Percentiles rank a stretch among this genome's conserved stretches.
These are phyloP conservation scores for Myripristis jacobus DNA, from an alignment of 2,797 vertebrate genomes.

Conservation along the genomic window DNA sequence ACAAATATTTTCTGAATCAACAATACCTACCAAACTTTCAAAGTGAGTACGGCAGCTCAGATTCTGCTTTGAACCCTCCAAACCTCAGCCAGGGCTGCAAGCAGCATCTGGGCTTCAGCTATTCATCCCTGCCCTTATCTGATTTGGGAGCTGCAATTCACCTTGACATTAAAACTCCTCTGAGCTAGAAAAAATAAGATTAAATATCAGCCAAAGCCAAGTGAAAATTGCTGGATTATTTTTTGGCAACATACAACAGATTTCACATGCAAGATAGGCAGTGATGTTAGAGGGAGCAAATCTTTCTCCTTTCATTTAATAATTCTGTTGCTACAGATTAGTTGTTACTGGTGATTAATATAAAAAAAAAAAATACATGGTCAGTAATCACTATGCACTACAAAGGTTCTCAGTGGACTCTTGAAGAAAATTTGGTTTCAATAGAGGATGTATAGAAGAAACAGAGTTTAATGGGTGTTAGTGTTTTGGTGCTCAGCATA, in stretches of 20 bases:
- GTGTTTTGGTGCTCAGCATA: conserved; percentile 4
- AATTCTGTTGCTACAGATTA: background rate
- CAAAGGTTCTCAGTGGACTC: background rate
- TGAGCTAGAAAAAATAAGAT: conserved; percentile 40
- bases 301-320: conserved; percentile 13
- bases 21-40: conserved; percentile 41
- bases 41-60: conserved; percentile 1
- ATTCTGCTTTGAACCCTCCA: conserved; percentile 31
- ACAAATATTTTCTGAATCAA: conserved; percentile 56
- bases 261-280: background rate
- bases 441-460: background rate
- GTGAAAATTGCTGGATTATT: conserved; percentile 15
- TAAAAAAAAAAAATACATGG: conserved; percentile 7
- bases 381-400: background rate
- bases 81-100: conserved; percentile 30
- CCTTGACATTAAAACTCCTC: conserved; percentile 25
- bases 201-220: conserved; percentile 3
- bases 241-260: background rate
- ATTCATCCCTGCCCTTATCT: conserved; percentile 36
- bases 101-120: conserved; percentile 34
- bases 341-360: conserved; percentile 28
- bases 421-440: background rate
- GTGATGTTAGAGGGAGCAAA: no score
- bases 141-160: conserved; percentile 28
- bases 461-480: background rate